Evolutionary conservation across 1,140 invertebrate genomes (phyloP).

Genomic region (Goniozus legneri): DNA sequence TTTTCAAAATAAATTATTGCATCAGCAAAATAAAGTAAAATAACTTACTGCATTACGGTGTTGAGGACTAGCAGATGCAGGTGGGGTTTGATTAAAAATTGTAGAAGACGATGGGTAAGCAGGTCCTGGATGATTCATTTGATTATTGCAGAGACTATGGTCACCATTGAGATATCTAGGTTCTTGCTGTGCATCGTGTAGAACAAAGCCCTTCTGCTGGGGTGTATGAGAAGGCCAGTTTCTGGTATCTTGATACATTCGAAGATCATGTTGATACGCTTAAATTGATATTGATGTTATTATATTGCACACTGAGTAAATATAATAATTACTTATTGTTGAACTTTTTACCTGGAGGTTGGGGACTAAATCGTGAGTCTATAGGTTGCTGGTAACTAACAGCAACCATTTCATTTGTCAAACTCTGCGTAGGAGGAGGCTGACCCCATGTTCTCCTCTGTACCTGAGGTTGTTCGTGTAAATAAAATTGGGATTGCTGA

Average conservation of each 20-base stretch:
- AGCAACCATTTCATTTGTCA: constrained; percentile 48
- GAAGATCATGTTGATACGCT: constrained; percentile 48
- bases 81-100: constrained; percentile 52
- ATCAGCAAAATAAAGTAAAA: too few species aligned
- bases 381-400: constrained; percentile 44
- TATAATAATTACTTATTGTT: too few species aligned
- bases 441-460: constrained; percentile 72
- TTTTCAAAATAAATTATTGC: too few species aligned
- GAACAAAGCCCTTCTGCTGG: constrained; percentile 49
- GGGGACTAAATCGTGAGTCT: constrained; percentile 41
- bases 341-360: constrained; percentile 28
- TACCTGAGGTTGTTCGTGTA: constrained; percentile 66
- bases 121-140: constrained; percentile 46
- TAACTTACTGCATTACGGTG: constrained; percentile 51
- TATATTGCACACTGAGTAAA: too few species aligned
- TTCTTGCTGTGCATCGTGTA: constrained; percentile 48
- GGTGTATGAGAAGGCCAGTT: constrained; percentile 42
- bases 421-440: constrained; percentile 53
- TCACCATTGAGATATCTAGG: constrained; percentile 52
- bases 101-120: constrained; percentile 44
- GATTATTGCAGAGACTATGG: constrained; percentile 52
- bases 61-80: constrained; percentile 52
- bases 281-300: constrained; percentile 13
- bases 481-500: constrained; percentile 65
- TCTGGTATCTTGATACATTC: constrained; percentile 49